Evolutionary conservation across 2,797 vertebrate species (phyloP).

Genomic region (Oophaga sylvatica): DNA sequence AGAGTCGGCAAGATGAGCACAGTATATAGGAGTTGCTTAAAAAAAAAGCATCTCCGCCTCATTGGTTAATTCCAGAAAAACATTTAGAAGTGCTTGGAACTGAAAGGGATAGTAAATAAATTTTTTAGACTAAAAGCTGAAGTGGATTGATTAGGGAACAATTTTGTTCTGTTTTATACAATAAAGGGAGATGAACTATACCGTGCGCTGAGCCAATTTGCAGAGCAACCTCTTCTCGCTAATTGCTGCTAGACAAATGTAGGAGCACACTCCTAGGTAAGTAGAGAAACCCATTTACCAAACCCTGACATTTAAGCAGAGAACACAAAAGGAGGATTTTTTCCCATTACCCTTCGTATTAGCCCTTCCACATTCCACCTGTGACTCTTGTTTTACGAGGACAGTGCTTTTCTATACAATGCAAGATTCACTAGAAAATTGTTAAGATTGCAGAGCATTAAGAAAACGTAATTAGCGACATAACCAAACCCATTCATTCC

Average conservation of each 20-base stretch:
- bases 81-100: constrained; percentile 69
- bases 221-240: constrained; percentile 77
- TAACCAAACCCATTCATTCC: constrained; percentile 76
- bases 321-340: constrained; percentile 85
- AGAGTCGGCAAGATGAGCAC: constrained; percentile 59
- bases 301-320: constrained; percentile 84
- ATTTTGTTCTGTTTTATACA: constrained; percentile 78
- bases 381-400: constrained; percentile 76
- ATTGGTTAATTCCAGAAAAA: constrained; percentile 74
- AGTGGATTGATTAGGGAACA: constrained; percentile 80
- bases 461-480: constrained; percentile 72
- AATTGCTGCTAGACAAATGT: constrained; percentile 79
- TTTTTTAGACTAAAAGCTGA: constrained; percentile 74
- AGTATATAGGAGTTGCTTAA: constrained; percentile 70
- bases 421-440: constrained; percentile 75
- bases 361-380: constrained; percentile 83
- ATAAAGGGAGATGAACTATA: constrained; percentile 78
- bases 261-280: constrained; percentile 74
- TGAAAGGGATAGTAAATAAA: constrained; percentile 74
- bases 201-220: constrained; percentile 75
- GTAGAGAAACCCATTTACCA: constrained; percentile 85
- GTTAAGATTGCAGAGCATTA: constrained; percentile 72
- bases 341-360: constrained; percentile 88
- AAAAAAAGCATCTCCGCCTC: constrained; percentile 56
- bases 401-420: constrained; percentile 73